A percentile compares a stretch with the other conserved stretches of the same genome.
Conservation (phyloP, 2,113 vertebrate species). For the Lamprologus callipterus region DNA sequence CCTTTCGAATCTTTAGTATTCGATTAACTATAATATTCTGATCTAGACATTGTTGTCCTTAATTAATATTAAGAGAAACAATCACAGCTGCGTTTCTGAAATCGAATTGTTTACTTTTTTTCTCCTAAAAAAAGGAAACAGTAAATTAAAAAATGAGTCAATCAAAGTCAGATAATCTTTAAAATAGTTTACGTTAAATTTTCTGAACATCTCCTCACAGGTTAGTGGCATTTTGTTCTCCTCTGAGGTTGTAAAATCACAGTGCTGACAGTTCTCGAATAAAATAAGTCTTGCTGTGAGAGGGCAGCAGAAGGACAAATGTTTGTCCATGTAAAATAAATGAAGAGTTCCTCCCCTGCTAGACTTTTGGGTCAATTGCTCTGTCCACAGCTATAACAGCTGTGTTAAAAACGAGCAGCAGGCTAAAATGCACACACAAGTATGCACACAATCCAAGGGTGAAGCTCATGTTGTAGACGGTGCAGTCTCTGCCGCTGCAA, state of each 20-base stretch:
- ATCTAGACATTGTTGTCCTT: not conserved
- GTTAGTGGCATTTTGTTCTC: not conserved
- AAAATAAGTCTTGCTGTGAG: not conserved
- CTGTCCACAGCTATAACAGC: not conserved
- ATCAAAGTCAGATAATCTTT: not conserved
- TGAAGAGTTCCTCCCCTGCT: not conserved
- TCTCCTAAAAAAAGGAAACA: not conserved
- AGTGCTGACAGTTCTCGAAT: not conserved
- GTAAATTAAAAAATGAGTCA: not conserved
- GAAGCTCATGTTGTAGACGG: conserved; percentile 8
- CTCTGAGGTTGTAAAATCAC: not conserved
- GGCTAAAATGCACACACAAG: not conserved
- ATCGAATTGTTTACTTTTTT: not conserved
- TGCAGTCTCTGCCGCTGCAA: conserved; percentile 1
- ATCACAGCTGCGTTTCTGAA: not conserved
- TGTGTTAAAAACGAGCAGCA: not conserved
- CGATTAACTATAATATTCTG: not conserved
- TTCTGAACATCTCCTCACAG: not conserved
- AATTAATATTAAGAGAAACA: not conserved
- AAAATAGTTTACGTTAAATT: not conserved
- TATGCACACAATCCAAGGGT: conserved; percentile 5
- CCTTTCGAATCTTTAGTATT: not conserved
- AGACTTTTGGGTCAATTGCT: not conserved
- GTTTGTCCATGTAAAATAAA: not conserved
- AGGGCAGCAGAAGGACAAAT: not conserved